phyloP scores from a whole-genome alignment of 2,888 invertebrate species.

The Cordylochernes scorpioides region DNA sequence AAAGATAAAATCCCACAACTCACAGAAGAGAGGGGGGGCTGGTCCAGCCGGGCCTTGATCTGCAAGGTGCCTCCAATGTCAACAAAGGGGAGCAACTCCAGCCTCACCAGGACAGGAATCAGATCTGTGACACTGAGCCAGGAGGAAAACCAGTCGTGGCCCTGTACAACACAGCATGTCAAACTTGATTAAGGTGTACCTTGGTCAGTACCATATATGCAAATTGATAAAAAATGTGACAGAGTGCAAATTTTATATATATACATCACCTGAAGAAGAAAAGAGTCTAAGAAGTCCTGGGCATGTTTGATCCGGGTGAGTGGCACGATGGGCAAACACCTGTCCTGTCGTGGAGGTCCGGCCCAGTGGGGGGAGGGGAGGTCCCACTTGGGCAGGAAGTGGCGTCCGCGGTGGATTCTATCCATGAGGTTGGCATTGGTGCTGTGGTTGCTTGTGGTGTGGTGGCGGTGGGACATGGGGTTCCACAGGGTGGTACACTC shows the following conservation, averaged over 20 bases:
- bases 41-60: conserved; percentile 21
- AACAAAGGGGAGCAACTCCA: conserved; percentile 24
- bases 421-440: too few species aligned
- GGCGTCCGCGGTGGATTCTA: too few species aligned
- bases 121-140: conserved; percentile 24
- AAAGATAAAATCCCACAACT: too few species aligned
- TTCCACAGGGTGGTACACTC: too few species aligned
- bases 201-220: too few species aligned
- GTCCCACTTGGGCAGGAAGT: too few species aligned
- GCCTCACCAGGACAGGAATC: conserved; percentile 19
- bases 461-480: too few species aligned
- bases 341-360: too few species aligned
- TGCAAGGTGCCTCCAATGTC: conserved; percentile 27
- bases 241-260: too few species aligned
- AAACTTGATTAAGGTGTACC: too few species aligned
- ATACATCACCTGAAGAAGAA: conserved; percentile 23
- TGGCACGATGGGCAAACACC: conserved; percentile 23
- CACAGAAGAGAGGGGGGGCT: background rate
- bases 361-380: too few species aligned
- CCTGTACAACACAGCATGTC: conserved; percentile 17
- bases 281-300: conserved; percentile 25
- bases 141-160: conserved; percentile 25
- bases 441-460: too few species aligned
- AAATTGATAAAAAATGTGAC: background rate
- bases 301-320: conserved; percentile 24